phyloP scores from a whole-genome alignment of 1,140 invertebrate species.

The Pachypsylla venusta region DNA sequence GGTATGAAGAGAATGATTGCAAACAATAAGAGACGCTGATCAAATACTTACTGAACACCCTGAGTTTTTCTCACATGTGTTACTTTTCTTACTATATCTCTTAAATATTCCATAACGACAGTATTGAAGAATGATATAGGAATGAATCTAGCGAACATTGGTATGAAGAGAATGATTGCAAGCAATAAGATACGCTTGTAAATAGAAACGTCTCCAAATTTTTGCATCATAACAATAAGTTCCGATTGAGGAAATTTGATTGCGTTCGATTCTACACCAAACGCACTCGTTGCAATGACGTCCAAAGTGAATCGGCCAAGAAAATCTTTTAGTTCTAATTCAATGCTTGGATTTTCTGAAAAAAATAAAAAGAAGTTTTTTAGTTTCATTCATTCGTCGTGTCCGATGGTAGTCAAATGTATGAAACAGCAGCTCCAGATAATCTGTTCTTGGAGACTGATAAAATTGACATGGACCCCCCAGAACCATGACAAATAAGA shows the following conservation, averaged over 20 bases:
- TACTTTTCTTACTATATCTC: slow-evolving; percentile 18
- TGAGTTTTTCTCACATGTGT: slow-evolving; percentile 12
- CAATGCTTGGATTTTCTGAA: slow-evolving; percentile 9
- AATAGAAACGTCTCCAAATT: slow-evolving; percentile 18
- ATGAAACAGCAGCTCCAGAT: no score
- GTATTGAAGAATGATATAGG: slow-evolving; percentile 22
- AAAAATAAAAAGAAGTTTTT: slow-evolving; percentile 28
- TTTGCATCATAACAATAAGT: slow-evolving; percentile 23
- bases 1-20: slow-evolving; percentile 18
- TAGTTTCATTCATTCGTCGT: no score
- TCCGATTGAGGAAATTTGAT: slow-evolving; percentile 26
- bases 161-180: slow-evolving; percentile 18
- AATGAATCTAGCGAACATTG: slow-evolving; percentile 16
- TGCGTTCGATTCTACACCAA: slow-evolving; percentile 29
- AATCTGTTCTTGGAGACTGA: no score
- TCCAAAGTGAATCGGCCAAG: slow-evolving; percentile 33
- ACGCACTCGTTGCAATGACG: slow-evolving; percentile 32
- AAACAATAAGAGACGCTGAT: slow-evolving; percentile 18
- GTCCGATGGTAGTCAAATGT: no score
- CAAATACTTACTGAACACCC: slow-evolving; percentile 12
- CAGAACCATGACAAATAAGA: no score
- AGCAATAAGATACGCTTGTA: slow-evolving; percentile 18
- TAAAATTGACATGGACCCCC: no score
- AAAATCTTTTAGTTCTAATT: slow-evolving; percentile 30
- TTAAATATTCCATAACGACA: slow-evolving; percentile 19